Conservation (phyloP, 2,888 invertebrate genomes). For the Physocephala rufipes region DNA sequence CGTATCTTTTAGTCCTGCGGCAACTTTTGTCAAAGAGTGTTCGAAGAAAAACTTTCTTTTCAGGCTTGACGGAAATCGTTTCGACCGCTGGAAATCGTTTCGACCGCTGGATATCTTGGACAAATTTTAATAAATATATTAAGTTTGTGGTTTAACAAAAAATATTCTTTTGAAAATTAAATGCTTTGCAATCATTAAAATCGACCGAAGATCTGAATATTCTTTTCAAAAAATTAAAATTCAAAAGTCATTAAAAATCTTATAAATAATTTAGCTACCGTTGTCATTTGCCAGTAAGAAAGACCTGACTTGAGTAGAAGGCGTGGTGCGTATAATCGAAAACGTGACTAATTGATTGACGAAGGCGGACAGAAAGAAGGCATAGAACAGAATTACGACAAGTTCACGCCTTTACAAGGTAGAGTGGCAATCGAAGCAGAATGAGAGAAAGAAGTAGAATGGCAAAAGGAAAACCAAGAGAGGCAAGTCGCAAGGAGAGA, state of each 20-base stretch:
- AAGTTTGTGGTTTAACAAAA: too few relatives aligned
- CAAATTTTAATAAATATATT: too few relatives aligned
- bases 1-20: background rate
- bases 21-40: background rate
- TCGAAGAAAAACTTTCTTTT: background rate
- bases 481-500: too few relatives aligned
- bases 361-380: background rate
- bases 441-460: too few relatives aligned
- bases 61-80: too few relatives aligned
- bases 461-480: too few relatives aligned
- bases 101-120: too few relatives aligned
- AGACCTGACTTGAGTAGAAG: constrained; percentile 6
- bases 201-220: background rate
- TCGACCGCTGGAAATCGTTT: too few relatives aligned
- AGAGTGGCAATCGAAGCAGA: background rate
- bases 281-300: background rate
- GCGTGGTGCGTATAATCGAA: constrained; percentile 19
- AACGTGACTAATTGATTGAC: constrained; percentile 13
- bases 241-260: constrained; percentile 1
- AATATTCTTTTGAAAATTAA: too few relatives aligned
- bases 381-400: too few relatives aligned
- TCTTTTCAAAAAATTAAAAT: background rate
- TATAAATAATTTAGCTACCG: constrained; percentile 22
- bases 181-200: too few relatives aligned
- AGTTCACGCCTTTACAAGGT: too few relatives aligned